These are phyloP conservation scores for Gymnoscelis rufifasciata DNA, from an alignment of 2,888 invertebrate species.

Conservation along the genomic window DNA sequence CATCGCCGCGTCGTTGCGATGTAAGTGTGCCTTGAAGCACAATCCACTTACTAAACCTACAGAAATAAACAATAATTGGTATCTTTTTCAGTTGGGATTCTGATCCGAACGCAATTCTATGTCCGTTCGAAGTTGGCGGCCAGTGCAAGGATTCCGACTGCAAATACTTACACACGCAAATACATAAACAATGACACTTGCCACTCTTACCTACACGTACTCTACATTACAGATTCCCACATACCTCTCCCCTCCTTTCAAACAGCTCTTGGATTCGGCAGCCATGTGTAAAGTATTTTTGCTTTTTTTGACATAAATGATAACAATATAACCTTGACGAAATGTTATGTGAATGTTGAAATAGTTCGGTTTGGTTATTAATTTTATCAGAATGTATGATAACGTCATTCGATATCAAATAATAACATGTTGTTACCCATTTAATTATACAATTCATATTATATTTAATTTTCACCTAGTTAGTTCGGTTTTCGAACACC, in stretches of 20 bases:
- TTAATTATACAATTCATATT: too few species aligned
- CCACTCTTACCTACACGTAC: slow-evolving; percentile 32
- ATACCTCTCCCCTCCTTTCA: slow-evolving; percentile 25
- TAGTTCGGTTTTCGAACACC: too few species aligned
- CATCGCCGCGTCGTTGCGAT: slow-evolving; percentile 52
- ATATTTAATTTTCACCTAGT: too few species aligned
- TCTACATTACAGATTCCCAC: slow-evolving; percentile 24
- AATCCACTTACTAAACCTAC: slow-evolving; percentile 36
- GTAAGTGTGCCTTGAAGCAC: slow-evolving; percentile 58
- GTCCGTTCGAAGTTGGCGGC: slow-evolving; percentile 72
- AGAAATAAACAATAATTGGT: slow-evolving; percentile 4
- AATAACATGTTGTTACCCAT: too few species aligned
- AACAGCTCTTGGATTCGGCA: slow-evolving; percentile 49
- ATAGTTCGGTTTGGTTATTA: too few species aligned
- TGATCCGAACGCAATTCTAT: slow-evolving; percentile 71
- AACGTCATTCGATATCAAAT: too few species aligned
- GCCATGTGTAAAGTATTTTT: slow-evolving; percentile 70
- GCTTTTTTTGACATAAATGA: slow-evolving; percentile 32
- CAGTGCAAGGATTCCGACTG: slow-evolving; percentile 73
- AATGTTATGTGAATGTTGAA: too few species aligned
- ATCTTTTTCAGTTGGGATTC: slow-evolving; percentile 67
- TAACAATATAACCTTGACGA: slow-evolving; percentile 4
- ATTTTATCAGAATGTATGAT: too few species aligned
- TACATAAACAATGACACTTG: slow-evolving; percentile 51
- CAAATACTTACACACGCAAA: slow-evolving; percentile 69